phyloP scores from a whole-genome alignment of 2,797 vertebrate genomes.

The Otolemur crassicaudatus region DNA sequence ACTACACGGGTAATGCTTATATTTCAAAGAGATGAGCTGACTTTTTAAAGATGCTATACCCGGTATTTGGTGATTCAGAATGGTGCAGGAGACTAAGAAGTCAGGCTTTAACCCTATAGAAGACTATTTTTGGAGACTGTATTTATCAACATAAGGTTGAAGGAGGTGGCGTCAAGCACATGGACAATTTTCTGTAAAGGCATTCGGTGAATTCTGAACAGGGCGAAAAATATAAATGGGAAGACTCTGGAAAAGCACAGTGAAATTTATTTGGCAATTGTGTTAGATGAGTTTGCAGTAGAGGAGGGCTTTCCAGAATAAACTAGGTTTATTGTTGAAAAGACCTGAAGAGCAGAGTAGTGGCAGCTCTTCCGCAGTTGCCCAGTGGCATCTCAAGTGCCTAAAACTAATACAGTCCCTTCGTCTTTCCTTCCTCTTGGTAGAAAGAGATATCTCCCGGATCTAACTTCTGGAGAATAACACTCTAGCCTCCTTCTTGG shows the following conservation, averaged over 20 bases:
- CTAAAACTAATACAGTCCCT: neutral
- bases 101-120: neutral
- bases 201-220: neutral
- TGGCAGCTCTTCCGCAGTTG: neutral
- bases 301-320: neutral
- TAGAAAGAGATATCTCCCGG: neutral
- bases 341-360: neutral
- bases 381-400: neutral
- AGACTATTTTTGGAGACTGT: neutral
- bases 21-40: neutral
- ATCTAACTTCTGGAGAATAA: neutral
- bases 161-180: neutral
- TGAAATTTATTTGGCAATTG: neutral
- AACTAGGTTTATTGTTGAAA: neutral
- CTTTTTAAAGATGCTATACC: neutral
- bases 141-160: conserved; percentile 22
- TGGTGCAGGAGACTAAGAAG: neutral
- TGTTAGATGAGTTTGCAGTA: neutral
- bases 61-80: neutral
- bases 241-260: neutral
- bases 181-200: neutral
- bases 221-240: neutral
- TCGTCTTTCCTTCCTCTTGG: neutral
- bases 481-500: neutral
- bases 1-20: neutral